Evolutionary conservation across 2,113 vertebrate species (phyloP).

Genomic region (Dicrurus megarhynchus): DNA sequence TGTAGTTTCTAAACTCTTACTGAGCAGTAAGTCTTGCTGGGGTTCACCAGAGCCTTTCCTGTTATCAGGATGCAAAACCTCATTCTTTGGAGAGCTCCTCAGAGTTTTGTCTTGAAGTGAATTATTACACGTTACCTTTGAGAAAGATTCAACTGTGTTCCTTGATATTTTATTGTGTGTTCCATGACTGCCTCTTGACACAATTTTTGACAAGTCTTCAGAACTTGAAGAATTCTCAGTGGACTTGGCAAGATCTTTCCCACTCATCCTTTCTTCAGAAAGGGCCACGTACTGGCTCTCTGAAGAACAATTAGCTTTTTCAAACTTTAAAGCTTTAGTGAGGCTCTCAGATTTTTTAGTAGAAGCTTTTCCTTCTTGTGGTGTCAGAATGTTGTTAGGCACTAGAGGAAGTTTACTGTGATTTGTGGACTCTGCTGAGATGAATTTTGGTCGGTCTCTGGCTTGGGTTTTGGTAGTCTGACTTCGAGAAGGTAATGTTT

Average conservation of each 20-base stretch:
- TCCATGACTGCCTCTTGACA: conserved; percentile 46
- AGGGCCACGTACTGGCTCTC: conserved; percentile 34
- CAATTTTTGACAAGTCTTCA: conserved; percentile 66
- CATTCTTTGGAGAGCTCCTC: conserved; percentile 76
- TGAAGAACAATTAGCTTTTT: conserved; percentile 69
- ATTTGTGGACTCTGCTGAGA: conserved; percentile 64
- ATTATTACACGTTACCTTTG: conserved; percentile 68
- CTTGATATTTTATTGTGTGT: conserved; percentile 63
- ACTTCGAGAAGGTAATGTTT: conserved; percentile 55
- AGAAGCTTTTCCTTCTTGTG: conserved; percentile 68
- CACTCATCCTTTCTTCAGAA: conserved; percentile 62
- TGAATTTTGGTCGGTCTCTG: conserved; percentile 71
- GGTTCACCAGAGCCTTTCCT: conserved; percentile 69
- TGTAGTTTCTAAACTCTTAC: conserved; percentile 81
- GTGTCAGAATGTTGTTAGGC: conserved; percentile 78
- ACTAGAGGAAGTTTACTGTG: conserved; percentile 74
- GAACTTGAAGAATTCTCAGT: conserved; percentile 60
- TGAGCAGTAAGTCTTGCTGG: conserved; percentile 70
- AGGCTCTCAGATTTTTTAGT: conserved; percentile 68
- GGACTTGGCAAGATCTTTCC: conserved; percentile 57
- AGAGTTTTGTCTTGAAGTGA: conserved; percentile 73
- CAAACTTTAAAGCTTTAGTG: conserved; percentile 71
- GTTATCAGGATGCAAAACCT: conserved; percentile 70
- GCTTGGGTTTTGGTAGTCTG: conserved; percentile 59
- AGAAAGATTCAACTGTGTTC: conserved; percentile 48